phyloP scores from a whole-genome alignment of 2,113 vertebrate species.

The Nothoprocta perdicaria region DNA sequence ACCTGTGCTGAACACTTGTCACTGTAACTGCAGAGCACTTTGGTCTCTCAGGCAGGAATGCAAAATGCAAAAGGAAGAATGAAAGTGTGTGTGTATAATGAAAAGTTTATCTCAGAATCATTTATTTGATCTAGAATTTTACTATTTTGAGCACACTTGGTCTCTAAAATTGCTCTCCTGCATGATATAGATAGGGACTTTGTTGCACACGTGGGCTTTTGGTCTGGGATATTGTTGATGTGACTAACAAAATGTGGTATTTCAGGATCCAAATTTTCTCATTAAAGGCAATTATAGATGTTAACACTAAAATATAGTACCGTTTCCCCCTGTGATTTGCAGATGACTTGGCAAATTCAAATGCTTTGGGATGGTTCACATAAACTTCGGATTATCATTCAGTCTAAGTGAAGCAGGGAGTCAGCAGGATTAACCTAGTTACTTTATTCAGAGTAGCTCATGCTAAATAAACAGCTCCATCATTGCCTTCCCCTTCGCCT shows the following conservation, averaged over 20 bases:
- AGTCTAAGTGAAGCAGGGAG: not conserved
- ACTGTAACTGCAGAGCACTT: not conserved
- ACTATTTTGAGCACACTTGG: not conserved
- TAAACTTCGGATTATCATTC: not conserved
- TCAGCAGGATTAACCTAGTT: not conserved
- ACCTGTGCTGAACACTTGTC: not conserved
- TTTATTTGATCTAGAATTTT: not conserved
- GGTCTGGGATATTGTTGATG: not conserved
- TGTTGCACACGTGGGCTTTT: not conserved
- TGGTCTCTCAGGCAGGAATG: not conserved
- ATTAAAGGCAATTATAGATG: not conserved
- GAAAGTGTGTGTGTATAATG: not conserved
- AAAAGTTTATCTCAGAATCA: not conserved
- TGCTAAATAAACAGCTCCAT: slow-evolving; percentile 20
- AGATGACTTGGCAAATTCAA: not conserved
- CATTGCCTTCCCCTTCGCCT: not conserved
- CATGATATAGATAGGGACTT: not conserved
- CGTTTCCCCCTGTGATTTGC: not conserved
- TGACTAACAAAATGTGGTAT: not conserved
- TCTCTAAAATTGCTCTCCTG: not conserved
- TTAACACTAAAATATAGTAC: not conserved
- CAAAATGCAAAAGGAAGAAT: not conserved
- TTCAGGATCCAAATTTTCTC: not conserved
- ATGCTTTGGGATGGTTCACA: not conserved
- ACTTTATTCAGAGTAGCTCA: not conserved